Conservation (phyloP, 2,797 vertebrate species). For the Heliangelus exortis region DNA sequence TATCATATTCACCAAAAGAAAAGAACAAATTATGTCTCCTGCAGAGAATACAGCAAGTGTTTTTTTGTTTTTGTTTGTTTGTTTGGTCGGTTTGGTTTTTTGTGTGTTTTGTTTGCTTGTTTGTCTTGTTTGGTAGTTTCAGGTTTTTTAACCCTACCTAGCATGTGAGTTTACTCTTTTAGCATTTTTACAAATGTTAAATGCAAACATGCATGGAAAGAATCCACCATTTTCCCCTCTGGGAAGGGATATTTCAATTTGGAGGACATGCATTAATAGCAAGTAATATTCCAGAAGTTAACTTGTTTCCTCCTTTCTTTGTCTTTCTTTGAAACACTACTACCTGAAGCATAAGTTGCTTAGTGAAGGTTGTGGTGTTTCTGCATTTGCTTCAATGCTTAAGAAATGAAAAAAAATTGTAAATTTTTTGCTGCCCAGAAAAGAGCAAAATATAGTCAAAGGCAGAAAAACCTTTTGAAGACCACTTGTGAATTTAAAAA, state of each 20-base stretch:
- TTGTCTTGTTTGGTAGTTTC: neutral
- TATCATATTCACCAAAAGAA: neutral
- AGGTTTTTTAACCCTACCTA: neutral
- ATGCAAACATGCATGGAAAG: neutral
- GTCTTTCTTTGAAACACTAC: neutral
- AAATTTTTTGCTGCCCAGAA: neutral
- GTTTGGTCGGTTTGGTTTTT: neutral
- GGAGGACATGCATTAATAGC: neutral
- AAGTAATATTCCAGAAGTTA: neutral
- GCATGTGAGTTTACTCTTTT: neutral
- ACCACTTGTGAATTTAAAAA: neutral
- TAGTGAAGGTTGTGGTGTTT: neutral
- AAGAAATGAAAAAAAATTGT: neutral
- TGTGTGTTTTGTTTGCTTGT: neutral
- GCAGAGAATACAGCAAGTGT: neutral
- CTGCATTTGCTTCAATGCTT: neutral
- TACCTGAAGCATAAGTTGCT: neutral
- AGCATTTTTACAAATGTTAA: neutral
- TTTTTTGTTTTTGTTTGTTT: neutral
- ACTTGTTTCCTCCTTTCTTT: neutral
- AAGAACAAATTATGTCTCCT: neutral
- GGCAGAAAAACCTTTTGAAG: neutral
- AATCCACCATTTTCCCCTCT: neutral
- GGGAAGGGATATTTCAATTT: neutral
- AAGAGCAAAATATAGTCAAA: neutral